These are phyloP conservation scores for Petrolisthes cinctipes DNA, from an alignment of 2,888 invertebrate genomes.

Conservation along the genomic window DNA sequence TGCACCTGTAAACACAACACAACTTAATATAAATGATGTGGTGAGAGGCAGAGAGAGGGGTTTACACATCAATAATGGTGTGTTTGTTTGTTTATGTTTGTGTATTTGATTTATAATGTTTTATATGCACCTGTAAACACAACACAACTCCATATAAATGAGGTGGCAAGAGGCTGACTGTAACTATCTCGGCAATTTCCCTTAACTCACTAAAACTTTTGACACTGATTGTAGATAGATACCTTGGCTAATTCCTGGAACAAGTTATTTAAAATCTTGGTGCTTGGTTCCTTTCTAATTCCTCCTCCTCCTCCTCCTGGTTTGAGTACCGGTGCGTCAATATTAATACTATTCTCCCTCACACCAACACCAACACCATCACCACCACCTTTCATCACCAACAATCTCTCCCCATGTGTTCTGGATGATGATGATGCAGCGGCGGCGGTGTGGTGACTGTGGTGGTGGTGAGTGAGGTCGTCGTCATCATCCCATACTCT, in stretches of 20 bases:
- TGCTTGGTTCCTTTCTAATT: conserved; percentile 8
- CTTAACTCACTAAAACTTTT: background rate
- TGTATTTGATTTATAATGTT: no score
- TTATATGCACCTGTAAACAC: no score
- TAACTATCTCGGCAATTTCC: background rate
- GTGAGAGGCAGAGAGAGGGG: background rate
- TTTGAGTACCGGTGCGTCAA: conserved; percentile 40
- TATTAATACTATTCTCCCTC: conserved; percentile 49
- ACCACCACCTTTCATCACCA: no score
- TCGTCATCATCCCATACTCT: conserved; percentile 41
- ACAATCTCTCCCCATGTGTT: no score
- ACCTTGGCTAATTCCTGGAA: conserved; percentile 50
- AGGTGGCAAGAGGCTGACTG: background rate
- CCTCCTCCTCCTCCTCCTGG: background rate
- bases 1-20: background rate
- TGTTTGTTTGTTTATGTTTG: no score
- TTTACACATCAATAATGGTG: background rate
- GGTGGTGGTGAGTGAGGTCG: background rate
- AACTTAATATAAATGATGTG: background rate
- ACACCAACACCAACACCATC: conserved; percentile 6
- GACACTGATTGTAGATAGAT: background rate
- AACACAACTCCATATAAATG: background rate
- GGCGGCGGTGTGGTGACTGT: no score
- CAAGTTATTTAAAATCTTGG: conserved; percentile 36
- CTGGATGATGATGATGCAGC: no score